Percentiles rank a stretch among this genome's conserved stretches.
Evolutionary conservation across 2,888 invertebrate genomes (phyloP).

Genomic region (Rhogogaster chlorosoma): DNA sequence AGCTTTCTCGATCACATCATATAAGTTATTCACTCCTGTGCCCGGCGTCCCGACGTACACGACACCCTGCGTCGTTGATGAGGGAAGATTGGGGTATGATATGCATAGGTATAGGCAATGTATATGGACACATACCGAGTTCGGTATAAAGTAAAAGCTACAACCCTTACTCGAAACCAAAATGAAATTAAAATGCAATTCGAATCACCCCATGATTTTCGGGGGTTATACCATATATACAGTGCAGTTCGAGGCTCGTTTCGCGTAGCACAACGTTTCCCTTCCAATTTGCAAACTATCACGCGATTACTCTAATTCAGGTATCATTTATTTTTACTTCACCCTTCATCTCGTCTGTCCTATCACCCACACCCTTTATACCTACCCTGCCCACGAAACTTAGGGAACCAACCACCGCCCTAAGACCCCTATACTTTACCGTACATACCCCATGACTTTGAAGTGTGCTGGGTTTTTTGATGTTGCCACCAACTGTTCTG

Average conservation of each 20-base stretch:
- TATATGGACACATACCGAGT: neutral
- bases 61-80: neutral
- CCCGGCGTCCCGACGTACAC: neutral
- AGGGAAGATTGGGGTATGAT: conserved; percentile 8
- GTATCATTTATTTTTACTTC: conserved; percentile 77
- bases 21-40: conserved; percentile 44
- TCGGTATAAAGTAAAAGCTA: conserved; percentile 43
- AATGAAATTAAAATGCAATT: conserved; percentile 77
- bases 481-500: conserved; percentile 77
- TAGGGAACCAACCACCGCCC: conserved; percentile 45
- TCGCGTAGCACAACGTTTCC: conserved; percentile 68
- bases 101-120: neutral
- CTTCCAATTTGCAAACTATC: conserved; percentile 75
- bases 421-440: conserved; percentile 48
- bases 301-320: conserved; percentile 77
- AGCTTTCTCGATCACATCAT: conserved; percentile 43
- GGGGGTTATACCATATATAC: conserved; percentile 37
- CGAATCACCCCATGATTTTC: conserved; percentile 71
- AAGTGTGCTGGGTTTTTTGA: conserved; percentile 76
- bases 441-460: conserved; percentile 68
- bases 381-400: conserved; percentile 40
- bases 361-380: conserved; percentile 58
- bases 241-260: conserved; percentile 53
- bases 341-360: conserved; percentile 63
- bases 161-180: conserved; percentile 69